These are phyloP conservation scores for Eleutherodactylus coqui DNA, from an alignment of 2,797 vertebrate genomes.

Conservation along the genomic window DNA sequence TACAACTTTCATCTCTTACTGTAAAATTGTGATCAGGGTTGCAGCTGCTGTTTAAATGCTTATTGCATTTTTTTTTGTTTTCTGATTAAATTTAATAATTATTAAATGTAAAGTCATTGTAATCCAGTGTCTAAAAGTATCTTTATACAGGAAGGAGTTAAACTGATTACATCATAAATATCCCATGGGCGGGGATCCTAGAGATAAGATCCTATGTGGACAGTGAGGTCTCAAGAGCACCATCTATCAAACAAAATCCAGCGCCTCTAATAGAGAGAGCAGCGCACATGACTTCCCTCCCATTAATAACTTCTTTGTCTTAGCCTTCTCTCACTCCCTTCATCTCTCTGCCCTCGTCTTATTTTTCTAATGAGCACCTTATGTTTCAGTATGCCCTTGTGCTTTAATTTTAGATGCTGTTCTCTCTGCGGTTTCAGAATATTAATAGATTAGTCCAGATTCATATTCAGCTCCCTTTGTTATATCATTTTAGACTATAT, in stretches of 20 bases:
- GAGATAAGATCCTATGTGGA: neutral
- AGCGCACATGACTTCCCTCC: neutral
- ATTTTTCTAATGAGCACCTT: slow-evolving; percentile 25
- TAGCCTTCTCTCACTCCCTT: neutral
- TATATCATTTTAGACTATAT: neutral
- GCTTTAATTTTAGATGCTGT: slow-evolving; percentile 1
- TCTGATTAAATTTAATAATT: too few relatives aligned
- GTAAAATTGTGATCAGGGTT: too few relatives aligned
- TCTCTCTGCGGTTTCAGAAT: slow-evolving; percentile 17
- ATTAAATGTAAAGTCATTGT: too few relatives aligned
- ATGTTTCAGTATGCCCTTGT: neutral
- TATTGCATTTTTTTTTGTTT: too few relatives aligned
- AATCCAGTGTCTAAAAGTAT: too few relatives aligned
- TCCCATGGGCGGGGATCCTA: neutral
- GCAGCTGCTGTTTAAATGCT: too few relatives aligned
- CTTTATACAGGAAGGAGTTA: neutral
- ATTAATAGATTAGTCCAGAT: neutral
- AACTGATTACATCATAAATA: neutral
- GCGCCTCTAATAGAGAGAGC: neutral
- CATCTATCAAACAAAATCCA: neutral
- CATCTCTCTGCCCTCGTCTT: neutral
- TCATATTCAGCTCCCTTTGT: neutral
- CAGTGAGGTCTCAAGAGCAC: too few relatives aligned
- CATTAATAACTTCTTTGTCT: neutral
- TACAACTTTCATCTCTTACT: too few relatives aligned